Conservation (phyloP, 2,888 invertebrate genomes). For the Panorpa germanica region DNA sequence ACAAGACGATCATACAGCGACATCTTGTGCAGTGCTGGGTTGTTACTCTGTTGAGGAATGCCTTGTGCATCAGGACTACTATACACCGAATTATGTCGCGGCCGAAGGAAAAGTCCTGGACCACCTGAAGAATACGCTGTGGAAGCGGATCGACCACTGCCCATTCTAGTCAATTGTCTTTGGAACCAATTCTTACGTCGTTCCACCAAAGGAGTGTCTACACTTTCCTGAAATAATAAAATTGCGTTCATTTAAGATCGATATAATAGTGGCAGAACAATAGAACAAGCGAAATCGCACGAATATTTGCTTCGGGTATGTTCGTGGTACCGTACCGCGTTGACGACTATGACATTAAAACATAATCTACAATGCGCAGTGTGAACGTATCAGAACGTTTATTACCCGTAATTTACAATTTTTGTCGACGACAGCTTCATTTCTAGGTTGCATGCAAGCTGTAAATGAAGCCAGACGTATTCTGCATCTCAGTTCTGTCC, state of each 20-base stretch:
- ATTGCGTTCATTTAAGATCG: too few species aligned
- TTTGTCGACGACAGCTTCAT: too few species aligned
- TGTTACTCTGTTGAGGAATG: slow-evolving; percentile 22
- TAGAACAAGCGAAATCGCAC: slow-evolving; percentile 1
- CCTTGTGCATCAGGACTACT: slow-evolving; percentile 37
- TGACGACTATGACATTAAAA: too few species aligned
- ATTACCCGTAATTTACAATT: too few species aligned
- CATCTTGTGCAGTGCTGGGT: slow-evolving; percentile 42
- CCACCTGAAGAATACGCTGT: slow-evolving; percentile 67
- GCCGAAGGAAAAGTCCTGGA: slow-evolving; percentile 53
- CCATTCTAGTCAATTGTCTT: slow-evolving; percentile 69
- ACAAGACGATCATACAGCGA: slow-evolving; percentile 70
- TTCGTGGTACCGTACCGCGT: too few species aligned
- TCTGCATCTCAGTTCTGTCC: too few species aligned
- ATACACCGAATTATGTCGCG: slow-evolving; percentile 59
- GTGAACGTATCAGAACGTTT: too few species aligned
- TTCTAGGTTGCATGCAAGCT: too few species aligned
- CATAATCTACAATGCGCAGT: too few species aligned
- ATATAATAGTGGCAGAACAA: neutral
- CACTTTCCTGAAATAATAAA: slow-evolving; percentile 52
- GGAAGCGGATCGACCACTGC: slow-evolving; percentile 67
- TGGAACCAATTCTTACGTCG: slow-evolving; percentile 77
- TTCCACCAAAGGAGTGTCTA: slow-evolving; percentile 74
- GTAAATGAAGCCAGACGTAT: too few species aligned
- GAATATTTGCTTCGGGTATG: neutral